Evolutionary conservation across 2,113 vertebrate species (phyloP), one percentile per base, ranked within the genome.

Genomic region (Coracopsis vasa): DNA sequence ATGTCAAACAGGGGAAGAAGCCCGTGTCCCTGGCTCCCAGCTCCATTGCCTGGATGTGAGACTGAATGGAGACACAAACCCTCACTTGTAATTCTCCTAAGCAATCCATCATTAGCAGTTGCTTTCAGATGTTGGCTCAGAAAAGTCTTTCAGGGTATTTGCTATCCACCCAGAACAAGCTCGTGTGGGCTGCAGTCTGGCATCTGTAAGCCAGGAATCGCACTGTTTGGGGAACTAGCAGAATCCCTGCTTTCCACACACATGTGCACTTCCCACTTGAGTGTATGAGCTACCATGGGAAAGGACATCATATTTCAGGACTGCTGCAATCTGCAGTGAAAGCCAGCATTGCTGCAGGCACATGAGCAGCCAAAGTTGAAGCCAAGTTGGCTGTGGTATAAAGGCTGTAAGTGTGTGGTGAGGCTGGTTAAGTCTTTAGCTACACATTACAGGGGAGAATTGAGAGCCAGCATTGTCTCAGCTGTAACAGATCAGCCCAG

Each of bases 391-490:
- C 71, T 29, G 21, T 11, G 60, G 33, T 56, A 24, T 7, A 16
- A 54, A 62, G 86, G 65, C 42, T 56, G 24, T 17, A 15, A 20
- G 45, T 1, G 2, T 10, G 48, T 31, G 72, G 44, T 9, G 53
- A 10, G 42, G 66, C 61, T 60, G 54, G 54, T 53, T 47, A 37
- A 35, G 61, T n/a, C 80, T 64, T 74, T 13, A 73, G 42, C 72
- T 58, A 7, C 66, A 28, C 14, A 13, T 23, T 41, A 28, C 13
- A 24, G 19, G 0, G 28, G 1, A 5, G 54, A 70, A 17, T 1
- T 20, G 69, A 41, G 80, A 51, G 37, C 50, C 79, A 78, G 86
- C 91, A 35, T 0, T 23, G 86, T 61, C 53, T 70, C 44, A 39
- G 71, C 82, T 39, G n/a, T 4, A 60, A 0, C 0, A 28, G 62